A percentile compares a stretch with the other conserved stretches of the same genome.
Conservation (phyloP, 2,113 vertebrate species). For the Pholis gunnellus region DNA sequence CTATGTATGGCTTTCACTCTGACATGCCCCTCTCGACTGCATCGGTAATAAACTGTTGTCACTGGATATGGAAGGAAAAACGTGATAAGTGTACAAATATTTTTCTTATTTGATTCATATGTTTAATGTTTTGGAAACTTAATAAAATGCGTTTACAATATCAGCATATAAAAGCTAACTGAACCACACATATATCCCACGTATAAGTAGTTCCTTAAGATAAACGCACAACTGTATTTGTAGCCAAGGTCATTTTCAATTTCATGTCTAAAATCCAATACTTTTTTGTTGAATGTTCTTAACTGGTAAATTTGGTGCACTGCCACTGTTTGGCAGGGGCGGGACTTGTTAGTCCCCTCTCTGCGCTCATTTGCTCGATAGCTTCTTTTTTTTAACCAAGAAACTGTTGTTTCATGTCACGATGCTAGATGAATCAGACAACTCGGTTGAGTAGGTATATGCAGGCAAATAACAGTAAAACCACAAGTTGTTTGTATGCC, state of each 20-base stretch:
- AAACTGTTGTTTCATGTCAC: too few relatives aligned
- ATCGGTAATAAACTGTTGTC: not conserved
- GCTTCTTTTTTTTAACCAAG: too few relatives aligned
- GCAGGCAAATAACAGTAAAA: not conserved
- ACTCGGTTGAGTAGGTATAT: too few relatives aligned
- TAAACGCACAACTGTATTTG: not conserved
- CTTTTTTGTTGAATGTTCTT: not conserved
- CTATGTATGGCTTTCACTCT: not conserved
- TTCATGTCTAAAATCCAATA: not conserved
- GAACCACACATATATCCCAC: not conserved
- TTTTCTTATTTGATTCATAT: not conserved
- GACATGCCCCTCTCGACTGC: not conserved
- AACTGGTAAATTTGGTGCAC: not conserved
- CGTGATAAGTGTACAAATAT: not conserved
- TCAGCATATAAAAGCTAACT: not conserved
- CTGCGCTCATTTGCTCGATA: too few relatives aligned
- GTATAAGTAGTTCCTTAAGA: too few relatives aligned
- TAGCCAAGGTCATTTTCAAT: not conserved
- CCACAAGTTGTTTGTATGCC: not conserved
- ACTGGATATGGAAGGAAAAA: not conserved
- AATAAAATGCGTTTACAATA: not conserved
- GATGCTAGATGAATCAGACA: too few relatives aligned
- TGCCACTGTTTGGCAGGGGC: not conserved
- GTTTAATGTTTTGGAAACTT: not conserved
- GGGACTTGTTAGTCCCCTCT: not conserved